Conservation (phyloP, 2,888 invertebrate genomes). For the Epiblema foenella region DNA sequence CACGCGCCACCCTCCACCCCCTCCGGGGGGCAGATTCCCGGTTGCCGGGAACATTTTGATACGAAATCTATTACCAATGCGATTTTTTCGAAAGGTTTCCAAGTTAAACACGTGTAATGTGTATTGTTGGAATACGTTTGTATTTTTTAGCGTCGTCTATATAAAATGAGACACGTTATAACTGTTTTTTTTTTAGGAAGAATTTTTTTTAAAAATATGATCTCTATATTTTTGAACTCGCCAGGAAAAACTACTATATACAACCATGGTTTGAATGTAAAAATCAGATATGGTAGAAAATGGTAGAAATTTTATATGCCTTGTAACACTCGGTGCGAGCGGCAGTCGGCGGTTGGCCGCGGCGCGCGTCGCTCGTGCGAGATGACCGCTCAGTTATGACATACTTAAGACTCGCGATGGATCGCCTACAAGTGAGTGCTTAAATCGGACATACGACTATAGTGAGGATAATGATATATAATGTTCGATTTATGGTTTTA, state of each 20-base stretch:
- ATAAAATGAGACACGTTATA: no score
- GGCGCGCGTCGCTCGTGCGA: slow-evolving; percentile 66
- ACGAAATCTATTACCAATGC: slow-evolving; percentile 22
- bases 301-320: slow-evolving; percentile 48
- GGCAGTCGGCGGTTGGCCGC: slow-evolving; percentile 74
- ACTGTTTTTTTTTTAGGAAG: no score
- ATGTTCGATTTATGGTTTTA: slow-evolving; percentile 76
- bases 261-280: not conserved
- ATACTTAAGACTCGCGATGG: slow-evolving; percentile 58
- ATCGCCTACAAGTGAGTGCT: slow-evolving; percentile 72
- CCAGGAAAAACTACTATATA: slow-evolving; percentile 45
- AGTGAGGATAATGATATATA: slow-evolving; percentile 63
- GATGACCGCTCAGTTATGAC: slow-evolving; percentile 62
- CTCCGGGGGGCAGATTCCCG: slow-evolving; percentile 52
- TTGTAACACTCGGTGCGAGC: slow-evolving; percentile 61
- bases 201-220: not conserved
- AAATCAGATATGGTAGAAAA: slow-evolving; percentile 54
- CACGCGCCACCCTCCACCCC: slow-evolving; percentile 60
- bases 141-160: no score
- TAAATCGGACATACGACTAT: slow-evolving; percentile 51
- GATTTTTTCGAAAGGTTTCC: not conserved
- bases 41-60: slow-evolving; percentile 62
- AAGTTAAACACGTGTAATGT: not conserved
- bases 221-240: not conserved
- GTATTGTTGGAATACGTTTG: no score